phyloP scores from a whole-genome alignment of 2,888 invertebrate genomes.

The Candidula unifasciata region DNA sequence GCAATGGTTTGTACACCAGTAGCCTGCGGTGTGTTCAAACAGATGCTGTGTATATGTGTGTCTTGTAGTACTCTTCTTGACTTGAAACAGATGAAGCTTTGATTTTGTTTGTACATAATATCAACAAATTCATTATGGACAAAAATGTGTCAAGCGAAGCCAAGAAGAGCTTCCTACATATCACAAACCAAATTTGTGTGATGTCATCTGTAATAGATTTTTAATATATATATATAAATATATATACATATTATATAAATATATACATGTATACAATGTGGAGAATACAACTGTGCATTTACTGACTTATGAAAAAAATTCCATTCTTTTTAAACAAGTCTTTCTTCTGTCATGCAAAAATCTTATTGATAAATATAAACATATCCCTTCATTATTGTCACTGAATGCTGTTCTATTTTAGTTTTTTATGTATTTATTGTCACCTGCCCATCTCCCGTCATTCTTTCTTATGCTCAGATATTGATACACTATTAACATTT shows the following conservation, averaged over 20 bases:
- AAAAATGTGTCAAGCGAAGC: not conserved
- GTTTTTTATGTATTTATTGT: conserved; percentile 11
- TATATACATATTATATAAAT: not conserved
- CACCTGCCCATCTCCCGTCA: not conserved
- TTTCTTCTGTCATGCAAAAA: conserved; percentile 46
- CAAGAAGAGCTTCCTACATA: conserved; percentile 27
- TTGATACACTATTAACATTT: no score
- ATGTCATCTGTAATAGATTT: conserved; percentile 9
- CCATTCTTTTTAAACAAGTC: conserved; percentile 43
- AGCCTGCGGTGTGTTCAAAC: no score
- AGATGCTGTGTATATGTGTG: not conserved
- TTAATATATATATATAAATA: conserved; percentile 13
- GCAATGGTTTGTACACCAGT: no score
- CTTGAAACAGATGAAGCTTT: not conserved
- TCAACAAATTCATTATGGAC: conserved; percentile 7
- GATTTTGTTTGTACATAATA: not conserved
- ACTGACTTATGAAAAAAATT: conserved; percentile 45
- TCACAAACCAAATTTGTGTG: conserved; percentile 3
- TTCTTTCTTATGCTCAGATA: no score
- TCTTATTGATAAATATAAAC: conserved; percentile 22
- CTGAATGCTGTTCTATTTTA: not conserved
- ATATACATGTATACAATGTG: conserved; percentile 3
- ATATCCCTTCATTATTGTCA: conserved; percentile 26
- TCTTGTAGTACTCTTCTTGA: conserved; percentile 13
- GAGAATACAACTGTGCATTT: conserved; percentile 37